These are phyloP conservation scores for Rhinophrynus dorsalis DNA, from an alignment of 2,797 vertebrate species.

Conservation along the genomic window DNA sequence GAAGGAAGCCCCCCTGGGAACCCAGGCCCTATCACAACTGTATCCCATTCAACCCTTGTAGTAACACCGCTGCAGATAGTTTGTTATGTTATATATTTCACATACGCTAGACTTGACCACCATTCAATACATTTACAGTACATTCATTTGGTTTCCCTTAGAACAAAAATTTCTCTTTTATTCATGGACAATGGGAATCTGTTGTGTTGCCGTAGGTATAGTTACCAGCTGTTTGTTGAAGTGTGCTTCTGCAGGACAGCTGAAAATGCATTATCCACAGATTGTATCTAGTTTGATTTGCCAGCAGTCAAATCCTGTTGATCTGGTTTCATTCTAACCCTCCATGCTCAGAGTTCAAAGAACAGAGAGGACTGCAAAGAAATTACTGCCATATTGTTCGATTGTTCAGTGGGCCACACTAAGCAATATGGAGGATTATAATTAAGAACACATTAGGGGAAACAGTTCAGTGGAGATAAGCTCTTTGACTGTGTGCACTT, in stretches of 20 bases:
- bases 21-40: too few relatives aligned
- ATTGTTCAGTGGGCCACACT: conserved; percentile 77
- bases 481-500: conserved; percentile 69
- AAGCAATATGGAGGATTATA: conserved; percentile 78
- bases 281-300: conserved; percentile 76
- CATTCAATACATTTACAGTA: too few relatives aligned
- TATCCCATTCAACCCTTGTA: too few relatives aligned
- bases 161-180: too few relatives aligned
- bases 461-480: conserved; percentile 79
- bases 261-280: conserved; percentile 73
- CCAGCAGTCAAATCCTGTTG: conserved; percentile 73
- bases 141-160: too few relatives aligned
- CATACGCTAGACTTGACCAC: too few relatives aligned
- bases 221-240: conserved; percentile 65
- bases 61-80: too few relatives aligned
- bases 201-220: too few relatives aligned
- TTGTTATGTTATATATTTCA: too few relatives aligned
- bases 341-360: conserved; percentile 81
- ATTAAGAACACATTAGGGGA: conserved; percentile 81
- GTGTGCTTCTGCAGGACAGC: conserved; percentile 73
- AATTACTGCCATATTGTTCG: conserved; percentile 83
- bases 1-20: too few relatives aligned
- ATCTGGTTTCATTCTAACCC: conserved; percentile 75
- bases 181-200: too few relatives aligned
- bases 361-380: conserved; percentile 74